phyloP scores from a whole-genome alignment of 2,113 vertebrate genomes.

The Poeciliopsis occidentalis region DNA sequence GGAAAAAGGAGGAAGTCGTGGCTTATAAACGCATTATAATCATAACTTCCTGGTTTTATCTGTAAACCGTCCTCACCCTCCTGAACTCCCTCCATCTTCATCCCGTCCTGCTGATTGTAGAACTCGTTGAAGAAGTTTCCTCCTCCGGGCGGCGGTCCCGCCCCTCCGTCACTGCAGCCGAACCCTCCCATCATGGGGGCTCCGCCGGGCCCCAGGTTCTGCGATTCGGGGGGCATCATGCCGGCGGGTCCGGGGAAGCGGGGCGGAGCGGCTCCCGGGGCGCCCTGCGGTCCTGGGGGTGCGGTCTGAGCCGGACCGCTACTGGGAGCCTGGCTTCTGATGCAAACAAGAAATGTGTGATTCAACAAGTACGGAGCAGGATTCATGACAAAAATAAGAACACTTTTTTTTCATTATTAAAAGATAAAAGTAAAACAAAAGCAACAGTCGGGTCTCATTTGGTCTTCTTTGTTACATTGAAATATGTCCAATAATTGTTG shows the following conservation, averaged over 20 bases:
- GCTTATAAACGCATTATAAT: background rate
- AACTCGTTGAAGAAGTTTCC: slow-evolving; percentile 89
- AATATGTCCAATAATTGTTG: too few relatives aligned
- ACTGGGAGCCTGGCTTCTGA: slow-evolving; percentile 75
- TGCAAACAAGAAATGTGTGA: background rate
- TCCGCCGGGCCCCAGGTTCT: slow-evolving; percentile 75
- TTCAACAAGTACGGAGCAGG: background rate
- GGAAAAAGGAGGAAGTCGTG: background rate
- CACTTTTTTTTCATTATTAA: too few relatives aligned
- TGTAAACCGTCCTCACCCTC: slow-evolving; percentile 58
- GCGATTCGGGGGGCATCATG: slow-evolving; percentile 81
- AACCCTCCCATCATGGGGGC: slow-evolving; percentile 87
- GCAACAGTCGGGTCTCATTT: too few relatives aligned
- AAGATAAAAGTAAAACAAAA: too few relatives aligned
- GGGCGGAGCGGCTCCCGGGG: slow-evolving; percentile 68
- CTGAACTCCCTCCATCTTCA: slow-evolving; percentile 82
- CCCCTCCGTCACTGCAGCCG: slow-evolving; percentile 80
- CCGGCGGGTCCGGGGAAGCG: slow-evolving; percentile 84
- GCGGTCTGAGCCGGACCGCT: slow-evolving; percentile 63
- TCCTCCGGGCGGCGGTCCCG: slow-evolving; percentile 75
- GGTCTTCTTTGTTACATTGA: too few relatives aligned
- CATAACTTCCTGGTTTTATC: too few relatives aligned
- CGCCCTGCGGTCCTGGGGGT: slow-evolving; percentile 68
- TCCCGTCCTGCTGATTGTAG: slow-evolving; percentile 85
- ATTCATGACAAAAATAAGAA: background rate